Percentiles rank a stretch among this genome's conserved stretches.
Evolutionary conservation across 2,888 invertebrate species (phyloP).

Genomic region (Spodoptera exigua): DNA sequence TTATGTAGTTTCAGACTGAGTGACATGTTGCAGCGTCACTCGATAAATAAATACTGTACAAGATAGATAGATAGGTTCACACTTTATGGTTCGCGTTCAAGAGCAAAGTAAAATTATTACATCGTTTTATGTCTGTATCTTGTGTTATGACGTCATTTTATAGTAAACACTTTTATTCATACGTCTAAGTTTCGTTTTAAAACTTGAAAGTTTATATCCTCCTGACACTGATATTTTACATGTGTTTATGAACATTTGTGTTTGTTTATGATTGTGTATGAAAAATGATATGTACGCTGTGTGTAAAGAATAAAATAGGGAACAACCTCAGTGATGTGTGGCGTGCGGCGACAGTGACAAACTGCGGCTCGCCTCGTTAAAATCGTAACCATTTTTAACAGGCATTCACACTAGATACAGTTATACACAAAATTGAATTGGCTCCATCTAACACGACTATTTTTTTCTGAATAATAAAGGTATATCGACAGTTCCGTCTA

Average conservation of each 20-base stretch:
- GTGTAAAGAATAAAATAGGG: constrained; percentile 28
- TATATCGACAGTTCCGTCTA: too few relatives aligned
- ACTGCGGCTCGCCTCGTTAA: constrained; percentile 37
- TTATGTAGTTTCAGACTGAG: constrained; percentile 1
- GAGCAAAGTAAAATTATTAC: constrained; percentile 17
- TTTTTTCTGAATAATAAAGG: too few relatives aligned
- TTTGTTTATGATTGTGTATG: constrained; percentile 38
- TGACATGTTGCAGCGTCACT: constrained; percentile 7
- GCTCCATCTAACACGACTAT: constrained; percentile 21
- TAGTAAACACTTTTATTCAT: constrained; percentile 37
- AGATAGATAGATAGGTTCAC: too few relatives aligned
- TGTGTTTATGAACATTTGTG: constrained; percentile 19
- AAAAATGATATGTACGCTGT: constrained; percentile 16
- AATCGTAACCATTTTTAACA: constrained; percentile 38
- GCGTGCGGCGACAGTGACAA: constrained; percentile 46
- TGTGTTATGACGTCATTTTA: constrained; percentile 17
- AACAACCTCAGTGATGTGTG: constrained; percentile 36
- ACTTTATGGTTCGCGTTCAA: constrained; percentile 11
- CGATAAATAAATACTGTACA: neutral
- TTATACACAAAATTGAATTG: constrained; percentile 32
- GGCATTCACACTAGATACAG: constrained; percentile 11
- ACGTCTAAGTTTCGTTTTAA: constrained; percentile 20
- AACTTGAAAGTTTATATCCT: constrained; percentile 22
- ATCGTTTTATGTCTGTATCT: constrained; percentile 9
- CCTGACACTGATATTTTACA: constrained; percentile 18